Base-by-base conservation (phyloP, 2,797 vertebrate genomes). In the Spheniscus humboldti region DNA sequence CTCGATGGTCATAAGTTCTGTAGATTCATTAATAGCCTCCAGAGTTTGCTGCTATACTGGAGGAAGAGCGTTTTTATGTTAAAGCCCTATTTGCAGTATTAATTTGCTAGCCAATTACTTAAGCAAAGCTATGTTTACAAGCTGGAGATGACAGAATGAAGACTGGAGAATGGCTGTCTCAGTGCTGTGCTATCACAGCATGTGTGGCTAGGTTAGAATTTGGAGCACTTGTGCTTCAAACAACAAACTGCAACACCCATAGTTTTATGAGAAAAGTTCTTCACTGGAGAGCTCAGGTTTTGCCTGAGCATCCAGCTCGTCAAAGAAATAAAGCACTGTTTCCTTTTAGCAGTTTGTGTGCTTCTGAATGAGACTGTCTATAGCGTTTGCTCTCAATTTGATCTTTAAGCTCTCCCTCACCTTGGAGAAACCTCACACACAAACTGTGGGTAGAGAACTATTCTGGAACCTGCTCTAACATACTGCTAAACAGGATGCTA, bases 201-300 rank as follows among this genome's bases (percentile, higher is more conserved):
- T 8, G 13, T 39, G 62, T 52, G 69, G 5, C 50, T 48, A 5
- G 20, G 8, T 63, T 4, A 1, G 8, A 55, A 1, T n/a, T 16
- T 52, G 55, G 31, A 72, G 63, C 19, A 2, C 45, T 50, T 35
- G 20, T 19, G 20, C 71, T 85, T 72, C 81, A 39, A 31, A 28
- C 39, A 45, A 4, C 1, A 1, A 79, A 28, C 56, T 69, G 14
- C 17, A 52, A 9, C 19, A 8, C 5, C 20, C 2, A 1, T 50
- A 25, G 55, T 76, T 82, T 59, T 2, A 6, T 55, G 63, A 59
- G 81, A 22, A 76, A n/a, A 86, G 8, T 7, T 84, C 25, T 37
- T 69, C 11, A 13, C 8, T 52, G 22, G n/a, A 47, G 60, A 80
- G 56, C 57, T 66, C 28, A 14, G 41, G 11, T 55, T 84, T 62